Evolutionary conservation across 2,888 invertebrate species (phyloP), one percentile per base, ranked within the genome.

Genomic region (Horisme vitalbata): DNA sequence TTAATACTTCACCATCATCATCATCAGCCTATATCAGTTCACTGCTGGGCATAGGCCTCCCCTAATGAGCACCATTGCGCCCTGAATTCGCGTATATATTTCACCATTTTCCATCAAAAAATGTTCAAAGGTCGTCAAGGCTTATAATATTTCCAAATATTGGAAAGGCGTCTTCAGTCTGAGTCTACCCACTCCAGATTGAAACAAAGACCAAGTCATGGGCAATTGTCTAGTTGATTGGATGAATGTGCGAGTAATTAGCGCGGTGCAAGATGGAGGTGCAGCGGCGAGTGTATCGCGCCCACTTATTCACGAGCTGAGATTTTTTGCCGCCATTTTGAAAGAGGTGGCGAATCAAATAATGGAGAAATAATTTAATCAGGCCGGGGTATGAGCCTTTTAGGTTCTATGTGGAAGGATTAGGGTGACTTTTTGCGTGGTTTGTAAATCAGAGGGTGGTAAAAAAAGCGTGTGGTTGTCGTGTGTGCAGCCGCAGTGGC

Each of bases 301-400:
- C 52, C 54, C 52, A 49, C 50, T 63, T 18, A 18, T 49, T 60
- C 63, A 55, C 52, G 59, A 46, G 51, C 39, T 61, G 59, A 53
- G 53, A 64, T 66, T 75, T 73, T 76, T 74, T 72, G 77, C 75
- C 79, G 88, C 88, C 88, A 88, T 88, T 75, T 87, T 88, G 87
- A 79, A 83, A 84, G 75, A 83, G 87, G 86, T 87, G 84, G 83
- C 71, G 84, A 86, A 85, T 87, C 82, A 80, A 83, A 87, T 87
- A 85, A 87, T 84, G 81, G 79, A 70, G 79, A 86, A 85, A 83
- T 87, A 83, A 88, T 87, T 83, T 79, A 86, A 88, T 86, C 77
- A 83, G 63, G 65, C 55, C 45, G 52, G 53, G 52, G 49, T 63
- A 52, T 35, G 33, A 4, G 50, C 39, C 55, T 58, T 71, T 64